Conservation (phyloP, 1,140 invertebrate species). For the Rhyzopertha dominica region DNA sequence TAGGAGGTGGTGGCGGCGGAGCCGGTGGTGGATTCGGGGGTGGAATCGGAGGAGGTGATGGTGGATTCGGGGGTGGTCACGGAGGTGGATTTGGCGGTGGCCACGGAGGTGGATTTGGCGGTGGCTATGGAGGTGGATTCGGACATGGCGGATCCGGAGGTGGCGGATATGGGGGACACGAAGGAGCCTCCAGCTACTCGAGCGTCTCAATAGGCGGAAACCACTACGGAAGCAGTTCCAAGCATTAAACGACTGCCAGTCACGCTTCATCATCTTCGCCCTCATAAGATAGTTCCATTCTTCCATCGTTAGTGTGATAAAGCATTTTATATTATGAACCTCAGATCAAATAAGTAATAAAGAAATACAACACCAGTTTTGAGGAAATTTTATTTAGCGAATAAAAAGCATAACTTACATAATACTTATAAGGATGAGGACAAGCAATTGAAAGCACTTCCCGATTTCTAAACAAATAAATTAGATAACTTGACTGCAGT, state of each 20-base stretch:
- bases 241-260: constrained; percentile 14
- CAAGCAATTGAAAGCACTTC: too few relatives aligned
- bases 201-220: constrained; percentile 13
- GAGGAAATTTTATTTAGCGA: too few relatives aligned
- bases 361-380: too few relatives aligned
- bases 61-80: constrained; percentile 8
- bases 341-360: too few relatives aligned
- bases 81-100: constrained; percentile 17
- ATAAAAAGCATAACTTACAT: too few relatives aligned
- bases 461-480: too few relatives aligned
- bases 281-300: too few relatives aligned
- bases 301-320: too few relatives aligned
- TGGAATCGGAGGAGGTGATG: constrained; percentile 14
- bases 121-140: constrained; percentile 19
- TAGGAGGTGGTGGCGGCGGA: constrained; percentile 28
- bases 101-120: constrained; percentile 15
- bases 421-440: too few relatives aligned
- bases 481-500: too few relatives aligned
- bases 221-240: constrained; percentile 13
- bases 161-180: constrained; percentile 13
- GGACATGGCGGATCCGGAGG: constrained; percentile 13
- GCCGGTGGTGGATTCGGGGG: constrained; percentile 10
- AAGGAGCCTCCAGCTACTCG: constrained; percentile 14
- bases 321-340: too few relatives aligned
- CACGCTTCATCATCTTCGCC: too few relatives aligned